These are phyloP conservation scores for Budorcas taxicolor DNA, from an alignment of 2,113 vertebrate genomes.

Conservation along the genomic window DNA sequence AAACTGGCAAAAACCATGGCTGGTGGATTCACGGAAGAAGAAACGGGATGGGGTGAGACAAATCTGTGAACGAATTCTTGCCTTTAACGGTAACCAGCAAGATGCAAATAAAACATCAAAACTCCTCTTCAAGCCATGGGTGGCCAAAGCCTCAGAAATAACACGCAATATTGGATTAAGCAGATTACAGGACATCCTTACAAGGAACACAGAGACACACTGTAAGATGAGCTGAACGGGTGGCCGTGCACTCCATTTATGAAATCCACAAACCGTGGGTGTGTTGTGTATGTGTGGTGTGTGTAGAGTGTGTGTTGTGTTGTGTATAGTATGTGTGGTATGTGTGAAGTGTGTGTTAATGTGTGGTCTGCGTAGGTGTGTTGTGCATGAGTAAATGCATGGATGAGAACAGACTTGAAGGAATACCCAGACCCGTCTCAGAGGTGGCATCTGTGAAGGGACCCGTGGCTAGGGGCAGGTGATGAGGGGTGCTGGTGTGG, in stretches of 20 bases:
- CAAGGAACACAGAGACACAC: not conserved
- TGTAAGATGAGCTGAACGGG: not conserved
- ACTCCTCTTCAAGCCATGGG: too few relatives aligned
- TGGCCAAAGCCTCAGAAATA: too few relatives aligned
- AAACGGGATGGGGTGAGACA: not conserved
- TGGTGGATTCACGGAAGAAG: not conserved
- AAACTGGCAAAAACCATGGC: not conserved
- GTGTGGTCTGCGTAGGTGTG: not conserved
- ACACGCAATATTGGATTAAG: not conserved
- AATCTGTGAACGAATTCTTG: not conserved
- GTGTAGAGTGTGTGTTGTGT: rapidly evolving
- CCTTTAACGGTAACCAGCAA: too few relatives aligned
- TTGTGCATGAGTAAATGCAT: not conserved
- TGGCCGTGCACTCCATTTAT: not conserved
- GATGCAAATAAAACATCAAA: too few relatives aligned
- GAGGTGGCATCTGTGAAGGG: not conserved
- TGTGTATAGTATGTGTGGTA: not conserved
- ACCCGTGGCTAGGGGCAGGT: too few relatives aligned
- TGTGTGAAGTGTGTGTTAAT: not conserved
- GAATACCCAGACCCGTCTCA: not conserved
- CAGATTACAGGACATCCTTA: not conserved
- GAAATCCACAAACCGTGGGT: not conserved
- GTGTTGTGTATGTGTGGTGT: not conserved
- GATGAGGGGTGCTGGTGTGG: not conserved
- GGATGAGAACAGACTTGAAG: not conserved